Conservation (phyloP, 2,113 vertebrate species). For the Salvelinus sp. region DNA sequence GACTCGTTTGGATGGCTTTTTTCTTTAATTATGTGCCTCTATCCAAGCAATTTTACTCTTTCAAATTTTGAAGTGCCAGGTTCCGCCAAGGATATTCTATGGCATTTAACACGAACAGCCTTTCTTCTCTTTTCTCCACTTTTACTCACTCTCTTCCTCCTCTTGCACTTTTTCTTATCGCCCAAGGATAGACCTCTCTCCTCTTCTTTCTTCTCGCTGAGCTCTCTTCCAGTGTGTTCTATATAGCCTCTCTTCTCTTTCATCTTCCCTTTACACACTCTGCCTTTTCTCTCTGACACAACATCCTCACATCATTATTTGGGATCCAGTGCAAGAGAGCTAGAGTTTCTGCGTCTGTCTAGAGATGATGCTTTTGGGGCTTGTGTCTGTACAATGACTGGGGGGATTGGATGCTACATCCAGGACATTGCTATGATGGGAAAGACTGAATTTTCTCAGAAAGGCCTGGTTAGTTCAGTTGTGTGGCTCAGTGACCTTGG, state of each 20-base stretch:
- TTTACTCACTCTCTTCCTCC: constrained; percentile 30
- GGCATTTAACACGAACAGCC: not conserved
- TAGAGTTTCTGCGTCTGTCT: not conserved
- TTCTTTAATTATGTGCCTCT: constrained; percentile 28
- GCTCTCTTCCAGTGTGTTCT: no score
- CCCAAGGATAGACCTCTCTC: constrained; percentile 37
- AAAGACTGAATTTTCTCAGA: not conserved
- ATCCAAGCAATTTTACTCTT: constrained; percentile 9
- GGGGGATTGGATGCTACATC: not conserved
- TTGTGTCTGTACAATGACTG: not conserved
- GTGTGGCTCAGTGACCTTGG: constrained; percentile 8
- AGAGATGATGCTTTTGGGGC: not conserved
- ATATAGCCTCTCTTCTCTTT: no score
- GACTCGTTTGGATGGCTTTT: no score
- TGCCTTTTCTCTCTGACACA: not conserved
- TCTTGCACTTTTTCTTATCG: constrained; percentile 43
- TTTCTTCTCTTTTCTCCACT: constrained; percentile 26
- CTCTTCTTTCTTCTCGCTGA: not conserved
- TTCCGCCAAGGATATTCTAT: constrained; percentile 9
- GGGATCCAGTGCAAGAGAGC: not conserved
- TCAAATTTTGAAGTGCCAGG: constrained; percentile 26
- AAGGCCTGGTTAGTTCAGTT: not conserved
- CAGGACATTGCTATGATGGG: not conserved
- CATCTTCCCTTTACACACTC: constrained; percentile 30
- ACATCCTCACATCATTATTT: constrained; percentile 6